Evolutionary conservation across 1,140 invertebrate genomes (phyloP).

Genomic region (Acyrthosiphon pisum): DNA sequence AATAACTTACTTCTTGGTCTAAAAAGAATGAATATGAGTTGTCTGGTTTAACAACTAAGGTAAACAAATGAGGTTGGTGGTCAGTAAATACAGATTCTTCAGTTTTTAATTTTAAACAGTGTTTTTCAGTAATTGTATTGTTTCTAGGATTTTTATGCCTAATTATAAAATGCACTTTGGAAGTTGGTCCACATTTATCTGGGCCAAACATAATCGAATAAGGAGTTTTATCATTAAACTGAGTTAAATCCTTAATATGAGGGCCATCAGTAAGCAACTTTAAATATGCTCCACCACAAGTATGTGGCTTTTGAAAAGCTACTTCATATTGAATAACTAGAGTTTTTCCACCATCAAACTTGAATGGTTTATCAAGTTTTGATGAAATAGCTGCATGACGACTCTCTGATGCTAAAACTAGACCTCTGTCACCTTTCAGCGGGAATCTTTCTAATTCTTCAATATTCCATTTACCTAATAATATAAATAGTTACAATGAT

Average conservation of each 20-base stretch:
- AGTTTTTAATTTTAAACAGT: slow-evolving; percentile 88
- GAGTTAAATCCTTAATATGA: slow-evolving; percentile 75
- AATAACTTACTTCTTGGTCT: slow-evolving; percentile 70
- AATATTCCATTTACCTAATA: slow-evolving; percentile 74
- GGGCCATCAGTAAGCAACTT: slow-evolving; percentile 82
- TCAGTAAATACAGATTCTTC: slow-evolving; percentile 79
- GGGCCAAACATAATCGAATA: slow-evolving; percentile 99
- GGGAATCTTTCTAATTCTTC: slow-evolving; percentile 79
- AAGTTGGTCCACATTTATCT: slow-evolving; percentile 97
- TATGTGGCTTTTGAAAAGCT: slow-evolving; percentile 89
- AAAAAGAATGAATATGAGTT: slow-evolving; percentile 79
- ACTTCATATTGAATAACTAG: slow-evolving; percentile 96
- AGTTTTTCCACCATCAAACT: slow-evolving; percentile 81
- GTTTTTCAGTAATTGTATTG: slow-evolving; percentile 87
- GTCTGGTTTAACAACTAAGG: slow-evolving; percentile 86
- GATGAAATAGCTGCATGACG: slow-evolving; percentile 94
- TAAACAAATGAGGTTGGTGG: slow-evolving; percentile 94
- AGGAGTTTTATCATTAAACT: slow-evolving; percentile 94
- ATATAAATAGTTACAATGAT: slow-evolving; percentile 25
- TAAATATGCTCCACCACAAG: slow-evolving; percentile 97
- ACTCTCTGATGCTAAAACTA: slow-evolving; percentile 93
- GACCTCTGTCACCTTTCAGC: slow-evolving; percentile 82
- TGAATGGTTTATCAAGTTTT: slow-evolving; percentile 81
- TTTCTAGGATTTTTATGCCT: slow-evolving; percentile 94
- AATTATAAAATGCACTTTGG: slow-evolving; percentile 98